A percentile compares a stretch with the other conserved stretches of the same genome.
Conservation (phyloP, 2,888 invertebrate genomes). For the Scelioninae gen. 2 region DNA sequence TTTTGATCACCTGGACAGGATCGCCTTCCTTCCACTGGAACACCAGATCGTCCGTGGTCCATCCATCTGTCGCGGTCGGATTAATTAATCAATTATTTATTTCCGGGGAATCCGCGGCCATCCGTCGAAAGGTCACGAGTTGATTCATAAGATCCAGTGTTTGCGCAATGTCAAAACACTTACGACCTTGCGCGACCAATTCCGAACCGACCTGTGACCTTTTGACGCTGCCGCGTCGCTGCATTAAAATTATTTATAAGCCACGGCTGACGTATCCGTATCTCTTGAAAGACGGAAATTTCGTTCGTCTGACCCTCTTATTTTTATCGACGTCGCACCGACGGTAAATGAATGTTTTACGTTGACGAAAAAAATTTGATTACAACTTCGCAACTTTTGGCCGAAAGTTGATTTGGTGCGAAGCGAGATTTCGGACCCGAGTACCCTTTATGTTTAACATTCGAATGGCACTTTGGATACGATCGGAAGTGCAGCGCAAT, state of each 20-base stretch:
- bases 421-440: no score
- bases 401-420: no score
- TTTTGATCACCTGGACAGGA: conserved; percentile 96
- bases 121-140: conserved; percentile 34
- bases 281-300: conserved; percentile 8
- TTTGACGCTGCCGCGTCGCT: conserved; percentile 34
- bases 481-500: no score
- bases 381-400: no score
- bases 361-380: background rate
- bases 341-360: background rate
- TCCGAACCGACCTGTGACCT: conserved; percentile 36
- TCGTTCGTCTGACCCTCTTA: background rate
- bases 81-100: conserved; percentile 45
- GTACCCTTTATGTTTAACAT: no score
- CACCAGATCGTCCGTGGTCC: conserved; percentile 97
- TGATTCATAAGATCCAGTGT: conserved; percentile 16
- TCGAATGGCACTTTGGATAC: no score
- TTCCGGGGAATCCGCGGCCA: conserved; percentile 38
- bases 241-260: conserved; percentile 36
- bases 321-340: background rate
- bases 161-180: conserved; percentile 46
- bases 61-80: conserved; percentile 84
- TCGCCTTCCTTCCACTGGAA: conserved; percentile 97
- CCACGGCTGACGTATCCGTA: conserved; percentile 15
- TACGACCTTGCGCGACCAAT: conserved; percentile 37